Conservation (phyloP, 2,113 vertebrate species). For the Otus sunia region DNA sequence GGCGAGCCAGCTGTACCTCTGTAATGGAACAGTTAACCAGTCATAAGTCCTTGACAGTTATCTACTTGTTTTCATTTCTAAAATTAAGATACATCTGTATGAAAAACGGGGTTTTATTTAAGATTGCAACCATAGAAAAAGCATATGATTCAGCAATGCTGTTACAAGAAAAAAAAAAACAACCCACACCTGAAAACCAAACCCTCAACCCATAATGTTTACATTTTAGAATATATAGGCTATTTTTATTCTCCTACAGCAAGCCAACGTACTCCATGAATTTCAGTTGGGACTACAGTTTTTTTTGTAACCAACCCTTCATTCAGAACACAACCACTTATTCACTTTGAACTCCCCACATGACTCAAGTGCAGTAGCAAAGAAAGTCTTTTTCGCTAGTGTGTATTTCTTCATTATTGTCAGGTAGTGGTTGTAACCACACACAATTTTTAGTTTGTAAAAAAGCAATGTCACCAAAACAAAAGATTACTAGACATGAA, state of each 20-base stretch:
- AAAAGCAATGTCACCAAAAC: background rate
- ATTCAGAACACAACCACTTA: background rate
- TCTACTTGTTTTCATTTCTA: background rate
- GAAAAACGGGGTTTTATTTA: background rate
- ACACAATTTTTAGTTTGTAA: background rate
- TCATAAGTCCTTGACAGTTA: background rate
- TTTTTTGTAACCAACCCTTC: background rate
- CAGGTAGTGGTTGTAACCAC: background rate
- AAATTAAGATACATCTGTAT: background rate
- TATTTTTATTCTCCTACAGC: background rate
- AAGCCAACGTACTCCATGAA: background rate
- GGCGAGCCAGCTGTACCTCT: conserved; percentile 86
- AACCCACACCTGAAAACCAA: fast-evolving
- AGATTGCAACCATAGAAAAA: background rate
- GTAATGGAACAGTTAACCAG: background rate
- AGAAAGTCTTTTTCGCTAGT: background rate
- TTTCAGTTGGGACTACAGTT: background rate
- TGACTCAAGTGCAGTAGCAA: background rate
- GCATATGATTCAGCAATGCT: background rate
- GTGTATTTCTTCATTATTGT: background rate
- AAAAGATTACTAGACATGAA: background rate
- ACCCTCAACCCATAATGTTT: background rate
- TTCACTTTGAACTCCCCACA: background rate
- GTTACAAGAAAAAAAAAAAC: background rate
- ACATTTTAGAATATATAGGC: background rate